A percentile compares a stretch with the other conserved stretches of the same genome.
Conservation (phyloP, 2,113 vertebrate species). For the Euleptes europaea region DNA sequence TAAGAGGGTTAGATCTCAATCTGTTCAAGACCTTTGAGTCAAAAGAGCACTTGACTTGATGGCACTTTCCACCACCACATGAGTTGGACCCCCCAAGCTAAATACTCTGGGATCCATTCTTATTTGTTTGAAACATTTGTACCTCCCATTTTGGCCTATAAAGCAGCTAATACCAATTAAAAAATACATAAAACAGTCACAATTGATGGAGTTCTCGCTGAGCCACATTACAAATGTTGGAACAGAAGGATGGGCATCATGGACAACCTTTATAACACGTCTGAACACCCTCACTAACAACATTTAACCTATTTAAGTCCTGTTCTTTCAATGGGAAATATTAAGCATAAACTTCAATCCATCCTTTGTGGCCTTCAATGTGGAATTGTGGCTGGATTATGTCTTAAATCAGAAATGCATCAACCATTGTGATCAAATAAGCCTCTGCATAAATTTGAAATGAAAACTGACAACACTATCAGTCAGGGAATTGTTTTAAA, state of each 20-base stretch:
- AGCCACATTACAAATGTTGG: background rate
- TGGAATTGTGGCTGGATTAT: background rate
- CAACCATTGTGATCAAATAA: background rate
- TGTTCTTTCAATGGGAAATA: background rate
- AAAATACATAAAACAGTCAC: too few relatives aligned
- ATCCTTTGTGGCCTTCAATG: background rate
- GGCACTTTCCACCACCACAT: too few relatives aligned
- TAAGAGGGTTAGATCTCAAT: too few relatives aligned
- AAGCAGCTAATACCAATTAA: too few relatives aligned
- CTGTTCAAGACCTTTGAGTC: too few relatives aligned
- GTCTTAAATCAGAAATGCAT: conserved; percentile 15
- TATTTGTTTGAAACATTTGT: background rate
- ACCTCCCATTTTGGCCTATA: too few relatives aligned
- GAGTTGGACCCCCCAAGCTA: background rate
- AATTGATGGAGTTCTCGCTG: background rate
- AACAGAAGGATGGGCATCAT: background rate
- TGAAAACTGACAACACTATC: conserved; percentile 25
- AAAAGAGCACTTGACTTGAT: too few relatives aligned
- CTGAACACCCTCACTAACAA: background rate
- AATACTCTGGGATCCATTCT: background rate
- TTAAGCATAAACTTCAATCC: background rate
- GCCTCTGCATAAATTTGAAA: conserved; percentile 6
- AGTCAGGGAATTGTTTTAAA: conserved; percentile 3
- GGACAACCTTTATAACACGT: background rate
- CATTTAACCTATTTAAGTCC: background rate